Conservation (phyloP, 2,888 invertebrate genomes). For the Elysia crispata region DNA sequence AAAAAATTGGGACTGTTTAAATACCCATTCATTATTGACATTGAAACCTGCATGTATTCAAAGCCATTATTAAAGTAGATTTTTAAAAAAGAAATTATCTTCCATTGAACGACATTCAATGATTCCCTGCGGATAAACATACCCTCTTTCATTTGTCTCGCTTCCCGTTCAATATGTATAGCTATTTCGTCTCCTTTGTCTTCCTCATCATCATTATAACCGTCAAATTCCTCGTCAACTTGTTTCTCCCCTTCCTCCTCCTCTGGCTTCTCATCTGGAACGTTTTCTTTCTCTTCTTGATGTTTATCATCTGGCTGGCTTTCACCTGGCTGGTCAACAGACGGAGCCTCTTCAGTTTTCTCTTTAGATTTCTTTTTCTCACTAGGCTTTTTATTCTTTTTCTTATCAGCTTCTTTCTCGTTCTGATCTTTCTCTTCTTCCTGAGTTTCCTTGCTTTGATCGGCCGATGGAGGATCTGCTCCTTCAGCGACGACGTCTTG, state of each 20-base stretch:
- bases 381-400: background rate
- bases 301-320: background rate
- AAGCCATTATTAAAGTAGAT: too few relatives aligned
- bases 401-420: background rate
- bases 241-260: background rate
- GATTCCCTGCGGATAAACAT: too few relatives aligned
- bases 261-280: background rate
- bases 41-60: too few relatives aligned
- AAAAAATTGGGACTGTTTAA: too few relatives aligned
- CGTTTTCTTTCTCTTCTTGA: slow-evolving; percentile 2
- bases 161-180: slow-evolving; percentile 16
- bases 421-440: background rate
- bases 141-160: too few relatives aligned
- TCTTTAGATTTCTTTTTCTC: background rate
- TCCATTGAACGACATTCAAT: too few relatives aligned
- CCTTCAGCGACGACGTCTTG: background rate
- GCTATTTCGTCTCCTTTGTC: background rate
- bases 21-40: too few relatives aligned
- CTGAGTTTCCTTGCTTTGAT: background rate
- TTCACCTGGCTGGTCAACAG: background rate
- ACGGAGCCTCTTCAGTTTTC: background rate
- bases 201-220: slow-evolving; percentile 6
- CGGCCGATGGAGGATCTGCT: background rate
- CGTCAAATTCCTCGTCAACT: background rate
- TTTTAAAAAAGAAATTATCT: too few relatives aligned